Conservation (phyloP, 2,888 invertebrate species). For the Dicycla oo region DNA sequence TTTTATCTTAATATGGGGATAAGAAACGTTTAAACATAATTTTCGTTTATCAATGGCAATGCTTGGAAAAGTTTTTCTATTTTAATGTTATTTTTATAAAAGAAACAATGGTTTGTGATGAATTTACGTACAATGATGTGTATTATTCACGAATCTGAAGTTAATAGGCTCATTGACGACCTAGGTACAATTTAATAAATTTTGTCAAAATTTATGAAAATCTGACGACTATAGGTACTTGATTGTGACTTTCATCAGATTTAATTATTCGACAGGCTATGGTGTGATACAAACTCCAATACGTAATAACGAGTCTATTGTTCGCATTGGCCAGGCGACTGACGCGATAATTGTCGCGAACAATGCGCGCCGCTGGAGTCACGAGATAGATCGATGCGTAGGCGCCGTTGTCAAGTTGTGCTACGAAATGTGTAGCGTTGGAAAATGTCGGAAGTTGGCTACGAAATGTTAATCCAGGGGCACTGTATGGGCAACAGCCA, state of each 20-base stretch:
- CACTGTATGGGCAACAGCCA: not conserved
- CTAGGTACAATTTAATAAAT: not conserved
- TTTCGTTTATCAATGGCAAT: not conserved
- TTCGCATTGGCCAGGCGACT: conserved; percentile 66
- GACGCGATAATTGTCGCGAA: conserved; percentile 70
- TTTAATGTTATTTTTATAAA: not conserved
- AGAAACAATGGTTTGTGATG: not conserved
- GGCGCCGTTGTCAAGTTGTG: conserved; percentile 56
- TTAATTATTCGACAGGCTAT: conserved; percentile 26
- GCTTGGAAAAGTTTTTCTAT: not conserved
- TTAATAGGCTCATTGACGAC: not conserved
- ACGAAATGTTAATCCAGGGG: not conserved
- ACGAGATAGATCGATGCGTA: conserved; percentile 67
- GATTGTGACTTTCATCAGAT: not conserved
- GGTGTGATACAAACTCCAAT: conserved; percentile 69
- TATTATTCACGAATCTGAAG: not conserved
- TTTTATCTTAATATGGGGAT: too few species aligned
- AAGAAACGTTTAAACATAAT: not conserved
- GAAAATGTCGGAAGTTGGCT: conserved; percentile 1
- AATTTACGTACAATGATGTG: not conserved
- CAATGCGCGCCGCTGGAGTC: conserved; percentile 73
- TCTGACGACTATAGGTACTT: not conserved
- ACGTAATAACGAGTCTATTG: conserved; percentile 74
- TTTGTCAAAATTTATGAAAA: not conserved
- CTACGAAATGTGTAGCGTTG: conserved; percentile 29